Evolutionary conservation across 2,797 vertebrate species (phyloP).

Genomic region (Gephyroberyx darwinii): DNA sequence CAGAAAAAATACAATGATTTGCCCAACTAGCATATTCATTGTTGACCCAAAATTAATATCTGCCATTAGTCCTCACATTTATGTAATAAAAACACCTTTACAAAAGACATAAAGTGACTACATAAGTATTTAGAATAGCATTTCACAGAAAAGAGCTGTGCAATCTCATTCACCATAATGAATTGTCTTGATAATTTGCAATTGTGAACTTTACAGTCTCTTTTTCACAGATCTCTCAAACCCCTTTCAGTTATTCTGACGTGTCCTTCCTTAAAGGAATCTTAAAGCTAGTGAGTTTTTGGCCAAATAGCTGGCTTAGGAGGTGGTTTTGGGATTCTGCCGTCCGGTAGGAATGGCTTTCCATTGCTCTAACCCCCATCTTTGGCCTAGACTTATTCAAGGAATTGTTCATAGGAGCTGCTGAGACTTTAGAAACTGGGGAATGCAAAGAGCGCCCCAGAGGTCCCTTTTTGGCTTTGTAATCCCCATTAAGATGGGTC

Average conservation of each 20-base stretch:
- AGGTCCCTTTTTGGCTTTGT: conserved; percentile 85
- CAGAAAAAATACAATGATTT: conserved; percentile 79
- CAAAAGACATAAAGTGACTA: conserved; percentile 89
- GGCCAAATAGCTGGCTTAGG: conserved; percentile 97
- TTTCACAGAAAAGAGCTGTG: conserved; percentile 91
- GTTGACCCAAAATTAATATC: conserved; percentile 85
- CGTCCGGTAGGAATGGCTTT: conserved; percentile 87
- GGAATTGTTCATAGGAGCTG: conserved; percentile 81
- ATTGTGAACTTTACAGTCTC: conserved; percentile 76
- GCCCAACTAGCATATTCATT: conserved; percentile 82
- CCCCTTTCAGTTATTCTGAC: conserved; percentile 87
- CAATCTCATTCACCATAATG: conserved; percentile 90
- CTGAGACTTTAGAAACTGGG: conserved; percentile 84
- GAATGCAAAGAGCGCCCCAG: conserved; percentile 82
- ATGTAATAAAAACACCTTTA: conserved; percentile 87
- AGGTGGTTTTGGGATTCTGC: conserved; percentile 97
- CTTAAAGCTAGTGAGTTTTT: conserved; percentile 98
- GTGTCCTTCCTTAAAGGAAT: conserved; percentile 97
- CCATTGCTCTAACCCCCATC: conserved; percentile 81
- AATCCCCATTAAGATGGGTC: conserved; percentile 81
- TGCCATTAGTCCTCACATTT: conserved; percentile 85
- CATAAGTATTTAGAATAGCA: conserved; percentile 80
- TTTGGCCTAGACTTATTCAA: conserved; percentile 82
- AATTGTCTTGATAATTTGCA: conserved; percentile 82
- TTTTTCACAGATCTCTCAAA: conserved; percentile 79